Evolutionary conservation across 2,113 vertebrate species (phyloP), one percentile per base, ranked within the genome.

Genomic region (Muntiacus muntjak): DNA sequence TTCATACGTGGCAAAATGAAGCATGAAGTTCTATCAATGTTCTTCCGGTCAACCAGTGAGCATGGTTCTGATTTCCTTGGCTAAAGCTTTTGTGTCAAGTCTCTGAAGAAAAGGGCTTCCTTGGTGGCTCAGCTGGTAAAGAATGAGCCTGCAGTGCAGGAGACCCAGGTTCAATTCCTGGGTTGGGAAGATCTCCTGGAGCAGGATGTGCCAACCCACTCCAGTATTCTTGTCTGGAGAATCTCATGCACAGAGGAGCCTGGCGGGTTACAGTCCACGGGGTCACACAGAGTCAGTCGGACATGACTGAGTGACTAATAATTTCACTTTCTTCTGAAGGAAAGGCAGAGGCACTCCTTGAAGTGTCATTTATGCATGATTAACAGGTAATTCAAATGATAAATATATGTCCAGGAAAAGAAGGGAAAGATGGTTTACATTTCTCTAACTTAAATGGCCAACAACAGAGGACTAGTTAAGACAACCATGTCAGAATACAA

Each of bases 391-490:
- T 40, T 96, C 17, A 83, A 67, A 93, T 58, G 36, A 89, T 52
- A 91, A 86, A 64, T 78, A 40, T 45, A 95, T 1, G 10, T 58
- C 60, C 33, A 36, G 81, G 92, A 79, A 90, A 91, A 91, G 33
- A 92, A 78, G 30, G 58, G 64, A 47, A 62, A 52, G 54, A 1
- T 36, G 28, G 50, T 33, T 52, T 28, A 81, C 7, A 43, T 82
- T 95, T 97, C 83, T 94, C 54, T 40, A 91, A 62, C 36, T 78
- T 89, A 91, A 94, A 67, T 57, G 89, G 89, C 23, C 86, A 85
- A 82, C 28, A 45, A 26, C 0, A 76, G 30, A 95, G 23, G 45
- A 84, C 17, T 2, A 40, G 36, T n/a, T 94, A 57, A 87, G 57
- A 10, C 11, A 54, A 36, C 15, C 21, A 55, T 26, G 50, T 78